These are phyloP conservation scores for Phalacrocorax aristotelis DNA, from an alignment of 2,113 vertebrate genomes.

Conservation along the genomic window DNA sequence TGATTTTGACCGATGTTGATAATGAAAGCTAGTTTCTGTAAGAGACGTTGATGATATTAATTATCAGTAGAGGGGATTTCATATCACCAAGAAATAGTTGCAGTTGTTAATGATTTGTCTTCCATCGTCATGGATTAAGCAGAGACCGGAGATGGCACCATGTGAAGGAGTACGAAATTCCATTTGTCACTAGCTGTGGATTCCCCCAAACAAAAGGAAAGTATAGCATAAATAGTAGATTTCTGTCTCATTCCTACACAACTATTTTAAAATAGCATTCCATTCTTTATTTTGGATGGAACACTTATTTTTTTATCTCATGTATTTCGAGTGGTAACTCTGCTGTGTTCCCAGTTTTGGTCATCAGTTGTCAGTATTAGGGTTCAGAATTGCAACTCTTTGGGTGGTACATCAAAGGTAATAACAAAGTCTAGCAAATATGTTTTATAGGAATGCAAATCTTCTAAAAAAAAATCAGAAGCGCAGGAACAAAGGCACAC, in stretches of 20 bases:
- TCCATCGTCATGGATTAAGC: neutral
- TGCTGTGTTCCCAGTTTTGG: neutral
- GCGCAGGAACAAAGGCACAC: neutral
- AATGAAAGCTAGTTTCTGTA: neutral
- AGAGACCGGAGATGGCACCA: neutral
- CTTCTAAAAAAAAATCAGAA: neutral
- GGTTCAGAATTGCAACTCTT: neutral
- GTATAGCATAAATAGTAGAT: neutral
- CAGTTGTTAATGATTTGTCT: neutral
- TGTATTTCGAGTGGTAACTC: neutral
- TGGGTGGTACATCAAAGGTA: neutral
- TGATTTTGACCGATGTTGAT: neutral
- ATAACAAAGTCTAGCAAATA: neutral
- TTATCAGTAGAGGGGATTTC: neutral
- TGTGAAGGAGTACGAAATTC: neutral
- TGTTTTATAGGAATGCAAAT: neutral
- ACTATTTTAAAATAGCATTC: neutral
- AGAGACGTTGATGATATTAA: neutral
- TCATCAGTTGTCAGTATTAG: neutral
- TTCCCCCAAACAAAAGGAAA: neutral
- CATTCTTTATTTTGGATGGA: neutral
- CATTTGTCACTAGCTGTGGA: neutral
- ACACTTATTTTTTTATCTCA: neutral
- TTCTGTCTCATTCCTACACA: neutral
- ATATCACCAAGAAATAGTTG: neutral